These are phyloP conservation scores for Phymorhynchus buccinoides DNA, from an alignment of 1,140 invertebrate species.

Conservation along the genomic window DNA sequence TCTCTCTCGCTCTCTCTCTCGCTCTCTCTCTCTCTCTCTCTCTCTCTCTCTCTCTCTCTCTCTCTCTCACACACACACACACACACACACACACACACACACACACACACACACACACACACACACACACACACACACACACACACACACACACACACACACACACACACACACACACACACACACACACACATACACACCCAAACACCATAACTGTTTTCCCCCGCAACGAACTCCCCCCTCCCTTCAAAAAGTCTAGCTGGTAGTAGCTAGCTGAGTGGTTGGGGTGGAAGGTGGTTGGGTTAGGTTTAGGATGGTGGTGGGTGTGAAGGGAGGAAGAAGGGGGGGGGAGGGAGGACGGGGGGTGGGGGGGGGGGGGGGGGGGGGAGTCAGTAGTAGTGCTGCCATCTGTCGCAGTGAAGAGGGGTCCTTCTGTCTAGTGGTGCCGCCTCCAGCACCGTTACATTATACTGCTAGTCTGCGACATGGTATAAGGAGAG, in stretches of 20 bases:
- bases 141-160: background rate
- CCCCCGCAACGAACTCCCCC: background rate
- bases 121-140: background rate
- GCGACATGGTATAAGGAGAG: no score
- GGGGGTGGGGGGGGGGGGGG: no score
- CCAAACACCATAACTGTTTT: background rate
- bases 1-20: no score
- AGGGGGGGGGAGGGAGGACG: no score
- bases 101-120: background rate
- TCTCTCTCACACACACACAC: background rate
- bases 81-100: slow-evolving; percentile 5
- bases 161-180: background rate
- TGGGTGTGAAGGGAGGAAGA: background rate
- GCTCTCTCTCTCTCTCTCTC: background rate
- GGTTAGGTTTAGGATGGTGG: no score
- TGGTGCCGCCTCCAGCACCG: no score
- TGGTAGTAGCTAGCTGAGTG: background rate
- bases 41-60: background rate
- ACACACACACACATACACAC: background rate
- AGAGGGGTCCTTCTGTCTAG: no score
- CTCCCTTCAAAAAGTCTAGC: no score
- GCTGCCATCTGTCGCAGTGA: no score
- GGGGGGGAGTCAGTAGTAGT: no score
- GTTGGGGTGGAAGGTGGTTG: no score
- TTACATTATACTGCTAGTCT: no score